Evolutionary conservation across 2,113 vertebrate genomes (phyloP).

Genomic region (Sciurus niger): DNA sequence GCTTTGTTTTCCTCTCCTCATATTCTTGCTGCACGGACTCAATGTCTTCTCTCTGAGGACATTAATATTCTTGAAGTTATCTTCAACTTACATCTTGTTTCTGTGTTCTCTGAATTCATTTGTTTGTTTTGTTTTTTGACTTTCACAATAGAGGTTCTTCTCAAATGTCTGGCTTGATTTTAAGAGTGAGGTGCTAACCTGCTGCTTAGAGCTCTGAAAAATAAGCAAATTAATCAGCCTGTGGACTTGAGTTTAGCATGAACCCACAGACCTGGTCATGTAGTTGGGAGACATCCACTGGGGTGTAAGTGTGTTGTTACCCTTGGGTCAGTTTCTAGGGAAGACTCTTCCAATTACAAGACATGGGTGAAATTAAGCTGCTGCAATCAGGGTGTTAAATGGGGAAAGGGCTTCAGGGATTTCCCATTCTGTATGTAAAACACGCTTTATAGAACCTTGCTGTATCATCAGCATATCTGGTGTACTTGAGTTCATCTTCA

Average conservation of each 20-base stretch:
- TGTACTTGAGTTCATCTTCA: background rate
- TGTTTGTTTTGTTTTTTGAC: background rate
- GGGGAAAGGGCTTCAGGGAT: background rate
- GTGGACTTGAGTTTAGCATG: background rate
- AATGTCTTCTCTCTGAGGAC: background rate
- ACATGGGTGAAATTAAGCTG: background rate
- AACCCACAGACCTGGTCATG: background rate
- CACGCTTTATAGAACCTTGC: background rate
- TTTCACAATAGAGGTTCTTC: background rate
- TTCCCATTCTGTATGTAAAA: background rate
- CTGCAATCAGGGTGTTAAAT: background rate
- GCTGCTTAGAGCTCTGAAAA: background rate
- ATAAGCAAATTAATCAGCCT: background rate
- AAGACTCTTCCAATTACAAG: background rate
- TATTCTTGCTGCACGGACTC: background rate
- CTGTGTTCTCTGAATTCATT: background rate
- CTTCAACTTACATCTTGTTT: conserved; percentile 14
- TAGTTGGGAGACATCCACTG: background rate
- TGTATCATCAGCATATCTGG: background rate
- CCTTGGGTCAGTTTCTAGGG: background rate
- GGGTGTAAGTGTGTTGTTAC: background rate
- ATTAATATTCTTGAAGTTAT: conserved; percentile 32
- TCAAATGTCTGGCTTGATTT: background rate
- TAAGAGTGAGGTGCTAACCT: background rate
- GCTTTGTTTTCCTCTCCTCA: background rate